These are phyloP conservation scores for Tetramorium alpestre DNA, from an alignment of 1,140 invertebrate genomes.

Conservation along the genomic window DNA sequence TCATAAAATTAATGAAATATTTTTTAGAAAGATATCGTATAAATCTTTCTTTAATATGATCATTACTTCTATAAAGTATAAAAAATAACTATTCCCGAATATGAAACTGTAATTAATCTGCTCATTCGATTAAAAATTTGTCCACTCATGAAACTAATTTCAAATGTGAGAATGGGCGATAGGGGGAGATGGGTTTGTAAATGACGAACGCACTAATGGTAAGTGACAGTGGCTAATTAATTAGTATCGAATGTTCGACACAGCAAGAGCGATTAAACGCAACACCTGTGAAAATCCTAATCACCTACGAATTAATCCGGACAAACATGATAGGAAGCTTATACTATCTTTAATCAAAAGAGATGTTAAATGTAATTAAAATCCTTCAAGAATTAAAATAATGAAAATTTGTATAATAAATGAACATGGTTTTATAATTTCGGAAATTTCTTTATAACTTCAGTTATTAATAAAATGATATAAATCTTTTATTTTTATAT, in stretches of 20 bases:
- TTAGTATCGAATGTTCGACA: conserved; percentile 78
- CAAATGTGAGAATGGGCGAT: neutral
- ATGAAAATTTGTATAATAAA: neutral
- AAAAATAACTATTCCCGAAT: neutral
- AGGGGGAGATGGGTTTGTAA: conserved; percentile 62
- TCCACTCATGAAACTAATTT: conserved; percentile 32
- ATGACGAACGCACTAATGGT: conserved; percentile 79
- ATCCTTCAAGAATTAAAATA: neutral
- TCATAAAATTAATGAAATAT: neutral
- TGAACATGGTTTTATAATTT: neutral
- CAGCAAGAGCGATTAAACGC: conserved; percentile 35
- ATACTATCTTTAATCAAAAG: neutral
- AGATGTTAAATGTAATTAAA: neutral
- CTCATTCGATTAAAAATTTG: conserved; percentile 18
- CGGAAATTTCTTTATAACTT: neutral
- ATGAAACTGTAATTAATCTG: neutral
- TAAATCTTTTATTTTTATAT: neutral
- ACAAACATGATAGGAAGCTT: neutral
- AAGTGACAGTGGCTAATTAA: conserved; percentile 81
- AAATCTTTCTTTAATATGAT: neutral
- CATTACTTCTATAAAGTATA: neutral
- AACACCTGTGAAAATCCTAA: conserved; percentile 45
- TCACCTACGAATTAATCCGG: conserved; percentile 22
- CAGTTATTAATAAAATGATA: neutral
- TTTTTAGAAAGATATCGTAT: neutral